Base-by-base conservation (phyloP, 2,113 vertebrate species). In the Zosterops japonicus region DNA sequence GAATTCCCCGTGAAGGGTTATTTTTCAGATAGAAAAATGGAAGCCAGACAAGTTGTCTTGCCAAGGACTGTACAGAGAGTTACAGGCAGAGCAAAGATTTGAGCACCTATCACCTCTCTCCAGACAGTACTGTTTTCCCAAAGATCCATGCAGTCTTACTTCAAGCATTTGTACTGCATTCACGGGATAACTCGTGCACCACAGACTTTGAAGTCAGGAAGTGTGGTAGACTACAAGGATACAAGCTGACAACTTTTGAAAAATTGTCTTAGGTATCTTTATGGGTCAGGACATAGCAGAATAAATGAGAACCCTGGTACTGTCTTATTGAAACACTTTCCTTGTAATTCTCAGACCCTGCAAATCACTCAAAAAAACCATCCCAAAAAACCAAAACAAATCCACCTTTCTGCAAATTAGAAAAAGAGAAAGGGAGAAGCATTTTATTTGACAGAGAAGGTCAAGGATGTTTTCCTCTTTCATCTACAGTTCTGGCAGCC, bases 391-490 rank as follows among this genome's bases (percentile, higher is more conserved):
- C 44, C 44, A 44, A 22, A 47, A 47, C 46, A 35, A 2, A 14
- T 57, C 74, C 33, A 35, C 9, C n/a, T 92, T 92, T 93, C 79
- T 93, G 46, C 67, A 76, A 75, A 82, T 70, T 56, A 86, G 64
- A 93, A 41, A 92, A 81, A 83, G 41, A 69, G 53, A 94, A 78
- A 90, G 23, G 36, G 14, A 83, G 42, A 90, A 91, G 16, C 60
- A 81, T 90, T 96, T 96, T 89, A 75, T 93, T 92, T 94, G 92
- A 90, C 68, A 91, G 65, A 84, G 47, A 93, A 95, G 89, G 95
- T 97, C 91, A 96, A 90, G 77, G 70, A 94, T 82, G 50, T 78
- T 95, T 96, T 94, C 70, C 56, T 41, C 59, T 92, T 95, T 94
- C 90, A 83, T 92, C 82, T 93, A 53, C 67, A 72, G 21, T 90